These are phyloP conservation scores for Neomorphus geoffroyi DNA, from an alignment of 2,797 vertebrate genomes.

Conservation along the genomic window DNA sequence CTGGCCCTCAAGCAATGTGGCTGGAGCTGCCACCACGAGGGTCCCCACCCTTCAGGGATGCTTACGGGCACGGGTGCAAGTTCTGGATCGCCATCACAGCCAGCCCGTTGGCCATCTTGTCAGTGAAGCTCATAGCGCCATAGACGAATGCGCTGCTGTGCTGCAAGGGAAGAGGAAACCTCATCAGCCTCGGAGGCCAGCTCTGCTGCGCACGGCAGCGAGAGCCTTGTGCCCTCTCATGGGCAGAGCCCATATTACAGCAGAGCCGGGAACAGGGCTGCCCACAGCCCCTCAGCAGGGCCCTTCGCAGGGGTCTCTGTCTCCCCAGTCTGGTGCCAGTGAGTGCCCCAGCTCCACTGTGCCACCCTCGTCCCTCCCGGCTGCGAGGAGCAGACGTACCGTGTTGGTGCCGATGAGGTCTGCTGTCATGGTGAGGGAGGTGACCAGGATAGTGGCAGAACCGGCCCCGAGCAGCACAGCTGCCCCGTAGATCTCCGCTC, in stretches of 20 bases:
- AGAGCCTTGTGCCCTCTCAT: constrained; percentile 26
- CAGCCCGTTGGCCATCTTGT: constrained; percentile 91
- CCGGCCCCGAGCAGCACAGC: constrained; percentile 86
- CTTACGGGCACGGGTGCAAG: constrained; percentile 91
- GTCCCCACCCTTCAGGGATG: neutral
- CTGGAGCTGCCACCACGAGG: neutral
- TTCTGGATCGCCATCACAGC: constrained; percentile 90
- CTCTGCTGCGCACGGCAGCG: neutral
- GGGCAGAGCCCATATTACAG: constrained; percentile 33
- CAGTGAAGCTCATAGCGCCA: constrained; percentile 94
- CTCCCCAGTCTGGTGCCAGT: neutral
- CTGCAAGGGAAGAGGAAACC: constrained; percentile 68
- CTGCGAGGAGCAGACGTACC: constrained; percentile 59
- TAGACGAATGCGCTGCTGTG: constrained; percentile 94
- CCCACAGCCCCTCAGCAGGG: neutral
- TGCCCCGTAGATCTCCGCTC: constrained; percentile 80
- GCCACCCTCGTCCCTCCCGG: accelerated
- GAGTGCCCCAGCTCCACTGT: neutral
- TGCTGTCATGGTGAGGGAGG: constrained; percentile 92
- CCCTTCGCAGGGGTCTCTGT: neutral
- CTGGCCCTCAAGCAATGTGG: accelerated
- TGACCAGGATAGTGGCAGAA: constrained; percentile 91
- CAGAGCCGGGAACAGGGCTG: neutral
- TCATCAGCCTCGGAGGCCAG: neutral
- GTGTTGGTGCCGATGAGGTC: constrained; percentile 92